A percentile compares a stretch with the other conserved stretches of the same genome.
phyloP scores from a whole-genome alignment of 2,888 invertebrate genomes.

The Lasioglossum calceatum region DNA sequence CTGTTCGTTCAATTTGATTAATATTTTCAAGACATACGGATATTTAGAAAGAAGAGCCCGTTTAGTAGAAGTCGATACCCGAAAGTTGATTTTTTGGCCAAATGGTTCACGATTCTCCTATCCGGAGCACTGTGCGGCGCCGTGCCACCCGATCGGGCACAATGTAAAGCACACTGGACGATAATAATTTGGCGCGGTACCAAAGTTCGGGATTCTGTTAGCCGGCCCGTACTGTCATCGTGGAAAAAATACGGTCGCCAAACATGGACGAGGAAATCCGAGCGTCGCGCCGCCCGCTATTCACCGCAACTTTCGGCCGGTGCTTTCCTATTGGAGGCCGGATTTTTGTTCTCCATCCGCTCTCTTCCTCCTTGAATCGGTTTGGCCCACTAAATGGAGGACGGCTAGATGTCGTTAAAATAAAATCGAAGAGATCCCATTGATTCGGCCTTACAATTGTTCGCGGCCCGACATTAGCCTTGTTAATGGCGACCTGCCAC shows the following conservation, averaged over 20 bases:
- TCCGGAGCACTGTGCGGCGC: conserved; percentile 14
- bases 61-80: neutral
- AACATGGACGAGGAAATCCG: conserved; percentile 70
- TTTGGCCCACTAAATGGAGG: conserved; percentile 8
- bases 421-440: conserved; percentile 1
- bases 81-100: neutral
- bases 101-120: neutral
- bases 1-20: neutral
- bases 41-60: neutral
- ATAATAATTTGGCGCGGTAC: conserved; percentile 78
- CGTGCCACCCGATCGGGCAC: conserved; percentile 62
- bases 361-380: conserved; percentile 21
- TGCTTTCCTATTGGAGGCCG: conserved; percentile 23
- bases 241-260: conserved; percentile 76
- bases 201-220: conserved; percentile 79
- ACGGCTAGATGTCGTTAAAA: conserved; percentile 1
- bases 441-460: neutral
- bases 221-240: conserved; percentile 70
- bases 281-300: conserved; percentile 56
- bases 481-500: neutral
- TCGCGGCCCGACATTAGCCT: neutral
- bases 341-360: conserved; percentile 46
- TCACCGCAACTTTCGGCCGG: conserved; percentile 58
- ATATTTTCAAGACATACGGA: neutral
- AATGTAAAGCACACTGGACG: conserved; percentile 72